Evolutionary conservation across 2,113 vertebrate genomes (phyloP).

Genomic region (Gnathonemus echidnorhynchus): DNA sequence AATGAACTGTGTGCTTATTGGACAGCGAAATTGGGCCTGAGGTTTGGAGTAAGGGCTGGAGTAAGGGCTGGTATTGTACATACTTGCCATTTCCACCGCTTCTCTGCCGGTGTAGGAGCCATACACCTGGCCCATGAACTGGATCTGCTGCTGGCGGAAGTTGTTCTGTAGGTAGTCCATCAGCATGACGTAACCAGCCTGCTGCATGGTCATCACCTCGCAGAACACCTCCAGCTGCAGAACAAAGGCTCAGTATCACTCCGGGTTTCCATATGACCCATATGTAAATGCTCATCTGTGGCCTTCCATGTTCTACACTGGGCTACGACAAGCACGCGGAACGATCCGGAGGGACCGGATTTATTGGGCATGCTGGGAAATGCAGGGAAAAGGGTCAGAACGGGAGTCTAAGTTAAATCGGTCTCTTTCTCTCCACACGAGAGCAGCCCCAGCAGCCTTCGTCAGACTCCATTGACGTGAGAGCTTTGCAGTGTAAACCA

Average conservation of each 20-base stretch:
- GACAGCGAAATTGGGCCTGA: neutral
- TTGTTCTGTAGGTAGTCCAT: constrained; percentile 99
- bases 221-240: constrained; percentile 84
- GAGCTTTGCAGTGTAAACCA: neutral
- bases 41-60: neutral
- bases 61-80: constrained; percentile 31
- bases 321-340: neutral
- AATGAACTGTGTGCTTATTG: neutral
- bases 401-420: neutral
- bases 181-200: constrained; percentile 91
- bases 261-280: constrained; percentile 39
- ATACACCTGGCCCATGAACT: constrained; percentile 85
- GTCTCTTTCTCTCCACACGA: too few species aligned
- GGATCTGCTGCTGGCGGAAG: constrained; percentile 80
- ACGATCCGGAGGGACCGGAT: neutral
- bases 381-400: neutral
- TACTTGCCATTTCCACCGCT: constrained; percentile 81
- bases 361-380: neutral
- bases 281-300: too few species aligned
- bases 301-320: neutral
- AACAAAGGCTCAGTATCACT: neutral
- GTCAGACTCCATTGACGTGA: neutral
- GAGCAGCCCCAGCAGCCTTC: neutral
- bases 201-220: constrained; percentile 96
- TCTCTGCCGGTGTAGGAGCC: constrained; percentile 85